These are phyloP conservation scores for Orthosia incerta DNA, from an alignment of 2,888 invertebrate species.

Conservation along the genomic window DNA sequence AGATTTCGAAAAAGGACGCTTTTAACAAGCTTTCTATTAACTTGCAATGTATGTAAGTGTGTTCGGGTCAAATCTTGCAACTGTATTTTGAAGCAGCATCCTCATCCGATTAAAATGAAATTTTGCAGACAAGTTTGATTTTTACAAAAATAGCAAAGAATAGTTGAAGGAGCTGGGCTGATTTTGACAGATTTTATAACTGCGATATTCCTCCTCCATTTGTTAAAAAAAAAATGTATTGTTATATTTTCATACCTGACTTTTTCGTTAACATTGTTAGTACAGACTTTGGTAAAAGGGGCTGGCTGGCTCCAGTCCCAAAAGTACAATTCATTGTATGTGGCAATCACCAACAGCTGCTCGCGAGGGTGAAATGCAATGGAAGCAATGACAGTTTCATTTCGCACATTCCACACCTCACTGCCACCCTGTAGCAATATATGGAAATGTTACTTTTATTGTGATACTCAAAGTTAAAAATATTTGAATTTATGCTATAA, in stretches of 20 bases:
- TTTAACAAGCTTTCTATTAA: no score
- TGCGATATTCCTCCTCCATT: no score
- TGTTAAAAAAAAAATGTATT: background rate
- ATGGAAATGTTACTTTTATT: background rate
- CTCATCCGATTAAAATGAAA: no score
- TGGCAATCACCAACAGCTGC: constrained; percentile 96
- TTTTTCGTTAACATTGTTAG: constrained; percentile 95
- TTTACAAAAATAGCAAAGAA: no score
- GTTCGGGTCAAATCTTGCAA: no score
- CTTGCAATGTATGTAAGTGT: no score
- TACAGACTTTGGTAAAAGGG: constrained; percentile 94
- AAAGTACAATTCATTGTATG: constrained; percentile 95
- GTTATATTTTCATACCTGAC: constrained; percentile 91
- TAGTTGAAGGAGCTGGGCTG: no score
- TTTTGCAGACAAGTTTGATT: no score
- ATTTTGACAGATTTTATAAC: no score
- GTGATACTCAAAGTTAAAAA: background rate
- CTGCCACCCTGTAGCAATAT: constrained; percentile 93
- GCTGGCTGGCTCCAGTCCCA: constrained; percentile 97
- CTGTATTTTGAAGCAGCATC: no score
- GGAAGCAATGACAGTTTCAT: constrained; percentile 95
- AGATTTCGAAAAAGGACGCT: no score
- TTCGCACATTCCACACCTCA: constrained; percentile 95
- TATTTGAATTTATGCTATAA: background rate
- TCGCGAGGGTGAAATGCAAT: constrained; percentile 96